Conservation (phyloP, 1,140 invertebrate species). For the Drosophila sp. region DNA sequence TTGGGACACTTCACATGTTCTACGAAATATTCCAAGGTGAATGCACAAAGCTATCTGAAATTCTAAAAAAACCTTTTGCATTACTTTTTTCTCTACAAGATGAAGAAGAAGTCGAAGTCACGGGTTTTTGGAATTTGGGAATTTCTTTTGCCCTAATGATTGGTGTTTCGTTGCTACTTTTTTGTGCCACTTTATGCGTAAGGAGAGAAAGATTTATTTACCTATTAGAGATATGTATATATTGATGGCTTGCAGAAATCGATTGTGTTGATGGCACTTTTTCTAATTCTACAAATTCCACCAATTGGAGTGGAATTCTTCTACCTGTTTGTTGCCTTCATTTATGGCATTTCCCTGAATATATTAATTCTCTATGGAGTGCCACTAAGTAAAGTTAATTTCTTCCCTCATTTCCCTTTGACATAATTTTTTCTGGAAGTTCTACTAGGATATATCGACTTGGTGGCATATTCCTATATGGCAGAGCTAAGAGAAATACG, state of each 20-base stretch:
- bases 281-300: constrained; percentile 13
- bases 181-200: constrained; percentile 19
- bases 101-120: too few relatives aligned
- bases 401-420: too few relatives aligned
- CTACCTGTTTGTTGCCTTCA: constrained; percentile 19
- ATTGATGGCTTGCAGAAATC: background rate
- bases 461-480: constrained; percentile 6
- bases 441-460: constrained; percentile 30
- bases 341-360: constrained; percentile 18
- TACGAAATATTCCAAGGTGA: background rate
- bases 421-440: constrained; percentile 1
- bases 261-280: background rate
- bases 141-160: background rate
- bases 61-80: too few relatives aligned
- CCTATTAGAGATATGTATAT: background rate
- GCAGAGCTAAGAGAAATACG: background rate
- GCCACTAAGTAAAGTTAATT: constrained; percentile 25
- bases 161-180: background rate
- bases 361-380: constrained; percentile 9
- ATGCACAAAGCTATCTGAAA: too few relatives aligned
- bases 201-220: background rate
- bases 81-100: too few relatives aligned
- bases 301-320: constrained; percentile 7
- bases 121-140: constrained; percentile 22
- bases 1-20: background rate